Base-by-base conservation (phyloP, 2,797 vertebrate species). In the Sciurus carolinensis region DNA sequence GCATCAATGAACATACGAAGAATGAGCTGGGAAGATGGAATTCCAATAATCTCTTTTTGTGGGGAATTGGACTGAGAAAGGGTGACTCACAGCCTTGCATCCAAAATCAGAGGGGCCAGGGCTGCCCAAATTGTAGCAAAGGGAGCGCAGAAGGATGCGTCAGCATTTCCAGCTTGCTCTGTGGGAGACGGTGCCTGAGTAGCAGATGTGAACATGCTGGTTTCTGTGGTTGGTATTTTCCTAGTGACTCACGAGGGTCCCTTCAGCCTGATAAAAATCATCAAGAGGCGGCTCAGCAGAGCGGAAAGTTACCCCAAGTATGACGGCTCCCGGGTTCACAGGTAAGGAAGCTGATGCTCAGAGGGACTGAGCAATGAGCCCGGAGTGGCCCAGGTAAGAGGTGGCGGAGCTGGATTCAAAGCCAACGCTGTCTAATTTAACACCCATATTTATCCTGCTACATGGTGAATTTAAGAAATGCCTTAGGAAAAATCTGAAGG, bases 191-290 rank as follows among this genome's bases (percentile, higher is more conserved):
- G 73, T 28, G 91, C 54, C 93, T 75, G 91, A 69, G 76, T 1
- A 84, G 54, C 96, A 93, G 94, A 96, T 93, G 96, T 67, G 89
- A 93, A 33, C 72, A 24, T 80, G 85, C 66, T 87, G 81, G 44
- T 96, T 96, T 93, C 89, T 92, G 96, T 69, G 94, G 91, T 91
- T 72, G 94, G 89, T 90, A 73, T 96, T 95, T 98, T 96, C 95
- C 91, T 79, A 85, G 62, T 98, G 96, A 97, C 91, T 97, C 97
- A 98, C 17, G 3, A 44, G 54, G 54, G 67, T 75, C 90, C n/a
- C 87, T 62, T 22, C 13, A 62, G 72, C 47, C 69, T 84, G 42
- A 91, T 79, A 75, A 96, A 86, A 94, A 90, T 77, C 33, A 26
- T 24, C 15, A 67, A 77, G 90, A 81, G 54, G 42, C 62, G 67